Base-by-base conservation (phyloP, 1,140 invertebrate species). In the Lineus longissimus region DNA sequence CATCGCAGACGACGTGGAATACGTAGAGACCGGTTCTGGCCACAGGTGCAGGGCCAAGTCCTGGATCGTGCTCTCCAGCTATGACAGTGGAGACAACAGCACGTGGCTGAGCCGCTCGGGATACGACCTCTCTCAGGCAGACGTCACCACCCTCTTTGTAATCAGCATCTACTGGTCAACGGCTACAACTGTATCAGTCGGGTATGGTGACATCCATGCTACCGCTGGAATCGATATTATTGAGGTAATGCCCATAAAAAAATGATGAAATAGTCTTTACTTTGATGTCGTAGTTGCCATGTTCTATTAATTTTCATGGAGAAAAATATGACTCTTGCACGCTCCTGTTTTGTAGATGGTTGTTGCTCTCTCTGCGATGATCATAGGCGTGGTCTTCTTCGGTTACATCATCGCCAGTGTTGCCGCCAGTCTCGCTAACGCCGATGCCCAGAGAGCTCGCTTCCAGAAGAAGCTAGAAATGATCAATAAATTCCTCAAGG, bases 341-440 rank as follows among this genome's bases (percentile, higher is more conserved):
- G n/a, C n/a, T n/a, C n/a, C n/a, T n/a, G n/a, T n/a, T n/a, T n/a
- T 51, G 25, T 43, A 64, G 59, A 64, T 64, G 36, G 9, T 51
- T 17, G 29, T 51, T 29, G 23, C 23, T 27, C 15, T 64, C 23
- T 7, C 51, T 31, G 33, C 30, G 6, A 40, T 47, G 62, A 59
- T 65, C n/a, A 27, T 43, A 9, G 64, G 64, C 2, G 54, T 56
- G 2, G 33, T 65, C 11, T 65, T 65, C 55, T 65, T 51, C 22
- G 64, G 62, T 45, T 65, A 57, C 33, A 36, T 65, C 47, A 66
- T 65, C 27, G 64, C 64, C 45, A 33, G 30, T 19, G 61, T 65
- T 4, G 62, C 62, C 19, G 62, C 64, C 15, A 27, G 23, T 19
- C n/a, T 55, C 9, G 62, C 54, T 30, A 65, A 65, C 40, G 36